These are phyloP conservation scores for Enteromius radiatus DNA, from an alignment of 2,797 vertebrate genomes.

Conservation along the genomic window DNA sequence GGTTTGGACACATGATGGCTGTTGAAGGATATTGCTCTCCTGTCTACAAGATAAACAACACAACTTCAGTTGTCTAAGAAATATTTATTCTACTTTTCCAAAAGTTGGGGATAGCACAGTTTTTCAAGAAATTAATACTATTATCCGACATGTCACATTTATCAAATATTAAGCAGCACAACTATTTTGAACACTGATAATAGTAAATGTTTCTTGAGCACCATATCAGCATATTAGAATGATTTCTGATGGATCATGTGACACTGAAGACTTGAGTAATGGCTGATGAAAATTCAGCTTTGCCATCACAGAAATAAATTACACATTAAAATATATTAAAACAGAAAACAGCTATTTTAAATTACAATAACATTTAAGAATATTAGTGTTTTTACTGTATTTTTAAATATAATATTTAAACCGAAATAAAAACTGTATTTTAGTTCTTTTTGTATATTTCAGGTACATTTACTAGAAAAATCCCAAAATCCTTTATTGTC, in stretches of 20 bases:
- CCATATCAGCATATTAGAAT: neutral
- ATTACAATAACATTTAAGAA: neutral
- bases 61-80: neutral
- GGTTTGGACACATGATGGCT: constrained; percentile 99
- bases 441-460: neutral
- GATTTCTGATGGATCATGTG: neutral
- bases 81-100: neutral
- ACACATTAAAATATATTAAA: neutral
- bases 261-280: neutral
- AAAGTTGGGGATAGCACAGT: neutral
- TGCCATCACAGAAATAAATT: neutral
- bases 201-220: neutral
- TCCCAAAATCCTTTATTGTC: neutral
- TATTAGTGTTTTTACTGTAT: neutral
- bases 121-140: neutral
- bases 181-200: neutral
- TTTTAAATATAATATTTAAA: neutral
- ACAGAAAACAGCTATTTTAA: neutral
- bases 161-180: neutral
- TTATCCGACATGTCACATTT: neutral
- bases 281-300: neutral
- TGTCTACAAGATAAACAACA: constrained; percentile 79
- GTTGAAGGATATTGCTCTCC: constrained; percentile 98
- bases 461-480: neutral
- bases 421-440: neutral